phyloP scores from a whole-genome alignment of 2,797 vertebrate genomes.

The Cygnus olor region DNA sequence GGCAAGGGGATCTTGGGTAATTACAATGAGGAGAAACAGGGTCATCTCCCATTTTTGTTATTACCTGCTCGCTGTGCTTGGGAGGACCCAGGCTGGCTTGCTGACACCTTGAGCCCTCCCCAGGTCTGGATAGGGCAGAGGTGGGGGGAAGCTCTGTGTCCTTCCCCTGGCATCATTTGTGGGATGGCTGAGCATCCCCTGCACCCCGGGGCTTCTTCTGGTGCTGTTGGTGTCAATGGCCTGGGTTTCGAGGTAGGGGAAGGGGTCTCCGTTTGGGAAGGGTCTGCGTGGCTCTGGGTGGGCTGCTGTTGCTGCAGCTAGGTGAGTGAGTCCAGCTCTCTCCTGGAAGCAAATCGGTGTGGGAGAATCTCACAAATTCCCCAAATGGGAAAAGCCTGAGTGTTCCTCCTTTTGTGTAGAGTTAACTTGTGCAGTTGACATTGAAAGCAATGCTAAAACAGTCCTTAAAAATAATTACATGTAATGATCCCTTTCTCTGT shows the following conservation, averaged over 20 bases:
- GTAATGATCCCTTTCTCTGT: not conserved
- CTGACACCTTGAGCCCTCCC: not conserved
- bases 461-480: conserved; percentile 2
- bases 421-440: not conserved
- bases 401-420: not conserved
- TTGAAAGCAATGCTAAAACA: not conserved
- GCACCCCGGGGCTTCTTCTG: not conserved
- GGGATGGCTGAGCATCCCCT: not conserved
- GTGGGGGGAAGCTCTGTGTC: not conserved
- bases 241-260: not conserved
- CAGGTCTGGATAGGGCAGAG: not conserved
- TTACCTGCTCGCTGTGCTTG: not conserved
- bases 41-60: not conserved
- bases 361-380: not conserved
- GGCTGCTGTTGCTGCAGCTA: not conserved
- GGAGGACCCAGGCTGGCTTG: not conserved
- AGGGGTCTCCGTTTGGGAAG: not conserved
- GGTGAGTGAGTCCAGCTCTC: not conserved
- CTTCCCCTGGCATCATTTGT: not conserved
- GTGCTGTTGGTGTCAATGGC: not conserved
- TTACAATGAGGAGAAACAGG: not conserved
- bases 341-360: conserved; percentile 1
- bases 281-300: accelerated
- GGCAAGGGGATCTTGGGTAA: not conserved
- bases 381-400: not conserved